Percentiles rank a stretch among this genome's conserved stretches.
These are phyloP conservation scores for Andrena cerasifolii DNA, from an alignment of 1,140 invertebrate species.

Conservation along the genomic window DNA sequence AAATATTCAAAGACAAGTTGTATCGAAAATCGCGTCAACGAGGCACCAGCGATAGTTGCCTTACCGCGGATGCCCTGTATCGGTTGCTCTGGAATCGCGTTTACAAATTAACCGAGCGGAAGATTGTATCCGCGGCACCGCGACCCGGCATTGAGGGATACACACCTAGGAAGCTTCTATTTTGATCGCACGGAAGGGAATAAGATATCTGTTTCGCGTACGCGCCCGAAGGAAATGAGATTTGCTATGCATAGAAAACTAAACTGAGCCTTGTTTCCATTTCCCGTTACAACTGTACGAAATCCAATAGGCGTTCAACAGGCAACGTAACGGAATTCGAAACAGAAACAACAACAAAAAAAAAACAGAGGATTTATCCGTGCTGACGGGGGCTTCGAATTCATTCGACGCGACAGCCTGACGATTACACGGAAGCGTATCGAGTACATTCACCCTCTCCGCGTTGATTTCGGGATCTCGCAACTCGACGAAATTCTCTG, in stretches of 20 bases:
- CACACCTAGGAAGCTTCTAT: slow-evolving; percentile 32
- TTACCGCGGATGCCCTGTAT: no score
- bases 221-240: slow-evolving; percentile 52
- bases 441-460: background rate
- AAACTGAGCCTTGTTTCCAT: slow-evolving; percentile 62
- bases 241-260: slow-evolving; percentile 68
- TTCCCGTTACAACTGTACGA: slow-evolving; percentile 54
- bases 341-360: no score
- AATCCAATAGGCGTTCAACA: slow-evolving; percentile 45
- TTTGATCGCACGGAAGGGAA: slow-evolving; percentile 56
- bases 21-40: no score
- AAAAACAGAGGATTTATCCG: slow-evolving; percentile 6
- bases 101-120: background rate
- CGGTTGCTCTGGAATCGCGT: background rate
- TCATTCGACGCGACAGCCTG: no score
- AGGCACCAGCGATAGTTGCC: no score
- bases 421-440: background rate
- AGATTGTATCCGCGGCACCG: background rate
- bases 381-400: background rate
- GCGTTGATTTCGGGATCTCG: no score
- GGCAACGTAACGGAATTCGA: slow-evolving; percentile 14
- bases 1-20: no score
- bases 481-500: background rate
- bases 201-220: slow-evolving; percentile 62
- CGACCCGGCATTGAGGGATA: background rate